Percentiles rank a stretch among this genome's conserved stretches.
These are phyloP conservation scores for Acanthosepion lycidas DNA, from an alignment of 2,888 invertebrate species.

Conservation along the genomic window DNA sequence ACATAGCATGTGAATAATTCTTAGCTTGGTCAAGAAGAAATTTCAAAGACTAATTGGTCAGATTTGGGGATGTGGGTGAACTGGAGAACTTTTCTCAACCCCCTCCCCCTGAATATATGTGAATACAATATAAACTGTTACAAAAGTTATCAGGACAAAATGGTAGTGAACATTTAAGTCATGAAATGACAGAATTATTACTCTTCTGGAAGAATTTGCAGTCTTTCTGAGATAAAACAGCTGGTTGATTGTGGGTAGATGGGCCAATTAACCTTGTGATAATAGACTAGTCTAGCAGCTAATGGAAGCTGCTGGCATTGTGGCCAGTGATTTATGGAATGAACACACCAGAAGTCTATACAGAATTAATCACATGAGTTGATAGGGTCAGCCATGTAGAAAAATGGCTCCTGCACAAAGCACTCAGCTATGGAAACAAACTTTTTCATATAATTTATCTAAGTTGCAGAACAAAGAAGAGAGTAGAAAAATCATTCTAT, in stretches of 20 bases:
- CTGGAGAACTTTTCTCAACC: too few relatives aligned
- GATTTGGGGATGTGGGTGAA: too few relatives aligned
- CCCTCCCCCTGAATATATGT: too few relatives aligned
- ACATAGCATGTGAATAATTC: too few relatives aligned
- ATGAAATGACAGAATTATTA: background rate
- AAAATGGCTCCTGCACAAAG: background rate
- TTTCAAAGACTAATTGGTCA: too few relatives aligned
- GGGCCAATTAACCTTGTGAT: background rate
- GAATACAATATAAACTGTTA: too few relatives aligned
- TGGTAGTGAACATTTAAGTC: background rate
- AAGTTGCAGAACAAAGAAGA: background rate
- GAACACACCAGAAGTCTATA: background rate
- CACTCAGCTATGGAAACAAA: background rate
- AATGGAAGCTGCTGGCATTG: background rate
- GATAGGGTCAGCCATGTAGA: background rate
- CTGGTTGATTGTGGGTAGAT: background rate
- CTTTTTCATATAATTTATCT: background rate
- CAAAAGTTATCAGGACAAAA: background rate
- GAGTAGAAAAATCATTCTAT: background rate
- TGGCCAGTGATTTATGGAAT: background rate
- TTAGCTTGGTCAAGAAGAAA: too few relatives aligned
- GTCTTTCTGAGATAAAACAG: background rate
- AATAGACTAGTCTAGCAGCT: background rate
- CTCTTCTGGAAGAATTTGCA: background rate
- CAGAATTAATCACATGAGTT: background rate